Base-by-base conservation (phyloP, 2,113 vertebrate species). In the Chionis minor region DNA sequence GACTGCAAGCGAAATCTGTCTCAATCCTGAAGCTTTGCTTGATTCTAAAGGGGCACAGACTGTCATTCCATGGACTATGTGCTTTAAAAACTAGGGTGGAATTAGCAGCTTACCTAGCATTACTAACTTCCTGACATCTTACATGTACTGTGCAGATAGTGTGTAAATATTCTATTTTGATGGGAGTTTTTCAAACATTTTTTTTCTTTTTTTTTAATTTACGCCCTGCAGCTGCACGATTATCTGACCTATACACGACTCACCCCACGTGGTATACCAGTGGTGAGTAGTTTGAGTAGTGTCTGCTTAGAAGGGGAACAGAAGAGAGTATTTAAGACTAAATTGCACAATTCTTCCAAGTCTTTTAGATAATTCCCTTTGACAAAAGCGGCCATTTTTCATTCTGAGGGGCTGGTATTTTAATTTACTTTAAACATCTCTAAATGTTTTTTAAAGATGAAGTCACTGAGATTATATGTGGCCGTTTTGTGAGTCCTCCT, bases 271-370 rank as follows among this genome's bases (percentile, higher is more conserved):
- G 96, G 96, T 51, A 94, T 15, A 95, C 94, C 9, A 95, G 96
- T 54, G 97, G 97, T 97, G 69, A 97, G 97, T 86, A 93, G 7
- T 28, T 90, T 70, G 44, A 63, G 22, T 33, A 45, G 8, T 16
- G 18, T 38, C 69, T 93, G 42, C 55, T 51, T 65, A 56, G 52
- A 27, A 75, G 54, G 27, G 88, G n/a, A 85, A 69, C 32, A 88
- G 45, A 44, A 74, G 14, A 59, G 14, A 14, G 10, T 35, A 27
- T 88, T 89, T 73, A 59, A 86, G 32, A 51, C 30, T 84, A 58
- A 94, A 62, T 55, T 22, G 54, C 28, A 73, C 32, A 38, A 49
- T 30, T 82, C 18, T 81, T 44, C 27, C 4, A 1, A 62, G 30
- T 54, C 49, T 87, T 78, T 82, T 62, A n/a, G 28, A 15, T 62